phyloP scores from a whole-genome alignment of 2,888 invertebrate genomes.

The Cheiracanthium punctorium region DNA sequence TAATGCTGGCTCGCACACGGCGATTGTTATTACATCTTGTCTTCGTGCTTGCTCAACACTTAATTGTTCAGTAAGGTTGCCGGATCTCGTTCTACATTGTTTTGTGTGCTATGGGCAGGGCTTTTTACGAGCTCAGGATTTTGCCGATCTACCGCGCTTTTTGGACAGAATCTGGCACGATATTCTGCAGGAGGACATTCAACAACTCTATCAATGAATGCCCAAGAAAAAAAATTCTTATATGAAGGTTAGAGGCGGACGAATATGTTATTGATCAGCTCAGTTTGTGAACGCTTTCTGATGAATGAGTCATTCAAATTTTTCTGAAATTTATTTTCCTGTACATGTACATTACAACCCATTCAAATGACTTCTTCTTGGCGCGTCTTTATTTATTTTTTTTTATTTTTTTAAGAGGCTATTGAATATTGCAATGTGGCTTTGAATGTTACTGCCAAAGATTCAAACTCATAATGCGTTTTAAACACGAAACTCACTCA shows the following conservation, averaged over 20 bases:
- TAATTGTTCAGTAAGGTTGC: not conserved
- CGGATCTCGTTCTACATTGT: not conserved
- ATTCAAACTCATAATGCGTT: no score
- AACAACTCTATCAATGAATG: not conserved
- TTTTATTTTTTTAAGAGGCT: no score
- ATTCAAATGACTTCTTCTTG: not conserved
- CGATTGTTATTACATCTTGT: no score
- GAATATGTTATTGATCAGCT: not conserved
- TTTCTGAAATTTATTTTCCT: not conserved
- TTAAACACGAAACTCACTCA: no score
- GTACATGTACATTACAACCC: not conserved
- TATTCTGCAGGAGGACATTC: not conserved
- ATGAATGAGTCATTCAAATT: not conserved
- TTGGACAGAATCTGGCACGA: not conserved
- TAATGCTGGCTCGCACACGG: no score
- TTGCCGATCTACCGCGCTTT: not conserved
- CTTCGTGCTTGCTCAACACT: not conserved
- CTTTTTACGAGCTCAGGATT: not conserved
- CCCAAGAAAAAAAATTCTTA: not conserved
- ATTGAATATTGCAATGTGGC: no score
- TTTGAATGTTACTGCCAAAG: no score
- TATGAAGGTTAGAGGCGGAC: not conserved
- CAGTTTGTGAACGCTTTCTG: not conserved
- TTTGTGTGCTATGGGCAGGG: not conserved
- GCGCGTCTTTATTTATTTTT: not conserved